Evolutionary conservation across 1,140 invertebrate genomes (phyloP), one percentile per base, ranked within the genome.

Genomic region (Aphis gossypii): DNA sequence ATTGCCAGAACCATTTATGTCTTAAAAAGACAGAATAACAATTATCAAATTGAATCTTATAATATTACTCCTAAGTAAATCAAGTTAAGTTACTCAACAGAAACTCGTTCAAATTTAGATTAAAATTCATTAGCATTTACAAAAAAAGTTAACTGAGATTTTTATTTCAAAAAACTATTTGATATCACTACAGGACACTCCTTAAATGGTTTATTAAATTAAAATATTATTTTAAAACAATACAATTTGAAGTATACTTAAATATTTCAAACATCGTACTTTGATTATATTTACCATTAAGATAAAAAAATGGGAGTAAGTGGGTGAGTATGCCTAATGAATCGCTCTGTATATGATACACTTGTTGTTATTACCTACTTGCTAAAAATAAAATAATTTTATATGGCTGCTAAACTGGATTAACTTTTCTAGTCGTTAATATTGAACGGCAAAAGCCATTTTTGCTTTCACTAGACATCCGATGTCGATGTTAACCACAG

Each of bases 371-470:
- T 46, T 46, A 51, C 14, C 18, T 14, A 25, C 56, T 60, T 30
- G 56, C n/a, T n/a, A n/a, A 84, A 84, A 41, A 84, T 0, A 25
- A 84, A 38, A 41, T 44, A 11, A 41, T 25, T 41, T 84, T 25
- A 11, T 84, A 41, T 84, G 25, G 41, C 18, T 44, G 6, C 5
- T 48, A 87, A 90, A 90, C 54, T 41, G 54, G 88, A 60, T 41
- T 60, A 60, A 25, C 25, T 90, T 90, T 90, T 90, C 54, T 90
- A 90, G 54, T 90, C 25, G 38, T 90, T 44, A 46, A 90, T 54
- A 89, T 44, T 30, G 11, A 18, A 90, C 14, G 25, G 18, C 54
- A 44, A 51, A 87, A n/a, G 88, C 1, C 51, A 60, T 90, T 60
- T 38, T 68, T 68, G 54, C 89, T 90, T 90, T 90, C 89, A 90